phyloP scores from a whole-genome alignment of 2,113 vertebrate genomes.

The Larimichthys crocea region DNA sequence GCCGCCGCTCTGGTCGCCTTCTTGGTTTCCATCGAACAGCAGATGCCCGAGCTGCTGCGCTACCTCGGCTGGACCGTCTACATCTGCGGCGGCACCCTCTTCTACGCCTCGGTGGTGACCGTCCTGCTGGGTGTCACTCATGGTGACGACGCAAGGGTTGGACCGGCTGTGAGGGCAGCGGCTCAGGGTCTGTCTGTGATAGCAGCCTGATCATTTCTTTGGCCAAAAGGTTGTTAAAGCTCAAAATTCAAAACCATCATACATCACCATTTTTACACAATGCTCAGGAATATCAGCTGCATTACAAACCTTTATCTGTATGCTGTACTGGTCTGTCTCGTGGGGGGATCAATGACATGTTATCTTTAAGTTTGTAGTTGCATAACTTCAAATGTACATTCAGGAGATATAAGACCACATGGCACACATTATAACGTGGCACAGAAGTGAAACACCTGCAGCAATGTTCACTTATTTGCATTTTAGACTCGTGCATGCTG shows the following conservation, averaged over 20 bases:
- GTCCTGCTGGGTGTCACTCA: conserved; percentile 30
- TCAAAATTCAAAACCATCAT: background rate
- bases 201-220: conserved; percentile 13
- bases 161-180: background rate
- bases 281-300: background rate
- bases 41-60: conserved; percentile 25
- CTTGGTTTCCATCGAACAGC: conserved; percentile 43
- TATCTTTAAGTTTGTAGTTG: background rate
- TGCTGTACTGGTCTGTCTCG: background rate
- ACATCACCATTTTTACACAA: background rate
- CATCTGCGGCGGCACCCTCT: conserved; percentile 56
- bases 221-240: no score
- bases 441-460: background rate
- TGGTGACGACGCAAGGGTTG: conserved; percentile 14
- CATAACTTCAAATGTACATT: background rate
- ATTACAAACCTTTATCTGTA: background rate
- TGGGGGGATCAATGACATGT: no score
- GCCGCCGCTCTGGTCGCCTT: conserved; percentile 41
- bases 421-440: background rate
- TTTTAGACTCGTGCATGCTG: background rate
- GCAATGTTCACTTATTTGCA: background rate
- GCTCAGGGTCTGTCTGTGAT: conserved; percentile 7
- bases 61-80: conserved; percentile 68
- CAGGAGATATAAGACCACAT: background rate
- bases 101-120: conserved; percentile 53